A percentile compares a stretch with the other conserved stretches of the same genome.
Conservation (phyloP, 2,797 vertebrate species). For the Acipenser ruthenus region DNA sequence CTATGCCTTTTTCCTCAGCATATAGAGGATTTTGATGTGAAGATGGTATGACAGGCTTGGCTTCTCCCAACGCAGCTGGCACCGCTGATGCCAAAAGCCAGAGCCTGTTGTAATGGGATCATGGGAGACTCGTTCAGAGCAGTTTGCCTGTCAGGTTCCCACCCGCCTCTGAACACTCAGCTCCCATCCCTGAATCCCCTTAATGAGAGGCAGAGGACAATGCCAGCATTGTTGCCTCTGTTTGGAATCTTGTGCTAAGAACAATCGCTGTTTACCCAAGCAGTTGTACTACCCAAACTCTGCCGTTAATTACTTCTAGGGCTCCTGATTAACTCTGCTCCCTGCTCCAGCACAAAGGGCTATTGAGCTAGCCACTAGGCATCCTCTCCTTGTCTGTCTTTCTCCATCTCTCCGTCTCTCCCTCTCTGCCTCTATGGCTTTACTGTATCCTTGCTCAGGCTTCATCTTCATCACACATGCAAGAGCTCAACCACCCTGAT, state of each 20-base stretch:
- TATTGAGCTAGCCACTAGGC: constrained; percentile 46
- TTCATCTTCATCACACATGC: constrained; percentile 32
- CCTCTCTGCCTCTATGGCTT: constrained; percentile 26
- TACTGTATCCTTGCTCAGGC: constrained; percentile 29
- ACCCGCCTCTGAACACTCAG: constrained; percentile 48
- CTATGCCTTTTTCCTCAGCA: constrained; percentile 33
- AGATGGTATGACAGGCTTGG: constrained; percentile 79
- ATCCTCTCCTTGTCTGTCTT: constrained; percentile 23
- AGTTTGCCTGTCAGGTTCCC: constrained; percentile 63
- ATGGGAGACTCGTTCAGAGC: constrained; percentile 53
- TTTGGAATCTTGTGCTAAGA: constrained; percentile 64
- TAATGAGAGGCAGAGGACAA: constrained; percentile 82
- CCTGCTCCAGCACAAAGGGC: constrained; percentile 54
- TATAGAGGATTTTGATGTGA: constrained; percentile 70
- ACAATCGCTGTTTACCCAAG: constrained; percentile 81
- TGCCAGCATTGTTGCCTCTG: constrained; percentile 71
- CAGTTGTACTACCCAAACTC: constrained; percentile 56
- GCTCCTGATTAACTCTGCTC: constrained; percentile 70
- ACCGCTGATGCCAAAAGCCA: constrained; percentile 57
- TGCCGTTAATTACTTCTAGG: constrained; percentile 62
- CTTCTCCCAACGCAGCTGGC: constrained; percentile 67
- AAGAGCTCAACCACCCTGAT: constrained; percentile 34
- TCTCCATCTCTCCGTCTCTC: constrained; percentile 23
- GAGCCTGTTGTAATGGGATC: constrained; percentile 56
- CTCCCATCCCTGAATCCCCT: constrained; percentile 50